Evolutionary conservation across 1,140 invertebrate genomes (phyloP).

Genomic region (Helicoverpa armigera): DNA sequence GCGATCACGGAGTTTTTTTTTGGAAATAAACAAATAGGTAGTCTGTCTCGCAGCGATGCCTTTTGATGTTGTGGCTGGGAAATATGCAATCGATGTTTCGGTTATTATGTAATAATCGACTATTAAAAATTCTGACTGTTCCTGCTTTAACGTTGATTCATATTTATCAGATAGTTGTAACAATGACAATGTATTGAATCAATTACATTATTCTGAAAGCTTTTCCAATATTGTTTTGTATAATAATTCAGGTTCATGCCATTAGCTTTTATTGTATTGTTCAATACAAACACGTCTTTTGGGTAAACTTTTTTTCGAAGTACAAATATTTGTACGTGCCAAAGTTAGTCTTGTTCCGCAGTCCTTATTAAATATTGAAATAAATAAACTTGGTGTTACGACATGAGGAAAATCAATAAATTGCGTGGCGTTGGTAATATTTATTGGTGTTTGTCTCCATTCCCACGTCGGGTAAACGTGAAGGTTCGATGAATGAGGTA

Average conservation of each 20-base stretch:
- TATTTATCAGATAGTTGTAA: background rate
- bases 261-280: constrained; percentile 17
- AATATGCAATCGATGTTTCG: constrained; percentile 37
- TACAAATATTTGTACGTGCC: constrained; percentile 11
- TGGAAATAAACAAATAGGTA: constrained; percentile 44
- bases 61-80: constrained; percentile 42
- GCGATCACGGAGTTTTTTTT: constrained; percentile 43
- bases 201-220: background rate
- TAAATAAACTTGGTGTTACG: constrained; percentile 20
- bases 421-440: constrained; percentile 29
- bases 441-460: constrained; percentile 40
- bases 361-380: constrained; percentile 29
- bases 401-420: constrained; percentile 37
- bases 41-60: constrained; percentile 20
- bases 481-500: constrained; percentile 34
- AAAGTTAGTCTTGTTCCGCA: constrained; percentile 19
- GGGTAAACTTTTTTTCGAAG: constrained; percentile 17
- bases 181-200: background rate
- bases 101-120: background rate
- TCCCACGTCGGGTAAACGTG: constrained; percentile 21
- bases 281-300: constrained; percentile 16
- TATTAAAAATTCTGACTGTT: background rate
- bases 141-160: background rate
- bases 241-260: constrained; percentile 18
- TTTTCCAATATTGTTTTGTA: background rate